These are phyloP conservation scores for Acanthurus tractus DNA, from an alignment of 2,797 vertebrate species.

Conservation along the genomic window DNA sequence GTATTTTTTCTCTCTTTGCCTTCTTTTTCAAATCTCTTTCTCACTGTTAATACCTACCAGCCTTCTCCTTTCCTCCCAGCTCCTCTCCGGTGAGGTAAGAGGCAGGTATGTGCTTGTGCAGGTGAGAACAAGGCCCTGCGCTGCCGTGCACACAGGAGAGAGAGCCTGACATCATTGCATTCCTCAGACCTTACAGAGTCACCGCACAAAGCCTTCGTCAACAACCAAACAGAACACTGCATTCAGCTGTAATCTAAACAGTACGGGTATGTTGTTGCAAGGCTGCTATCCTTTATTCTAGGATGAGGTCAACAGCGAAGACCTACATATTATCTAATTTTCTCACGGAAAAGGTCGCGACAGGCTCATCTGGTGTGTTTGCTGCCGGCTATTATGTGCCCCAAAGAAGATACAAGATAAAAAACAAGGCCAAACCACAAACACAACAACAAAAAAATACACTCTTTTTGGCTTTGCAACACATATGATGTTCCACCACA, in stretches of 20 bases:
- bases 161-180: slow-evolving; percentile 76
- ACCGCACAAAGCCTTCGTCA: slow-evolving; percentile 41
- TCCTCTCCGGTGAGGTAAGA: slow-evolving; percentile 49
- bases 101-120: slow-evolving; percentile 78
- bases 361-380: slow-evolving; percentile 26
- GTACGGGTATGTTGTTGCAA: slow-evolving; percentile 28
- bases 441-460: background rate
- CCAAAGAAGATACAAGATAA: slow-evolving; percentile 13
- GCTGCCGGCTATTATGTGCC: background rate
- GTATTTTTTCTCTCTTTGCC: slow-evolving; percentile 23
- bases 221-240: slow-evolving; percentile 44
- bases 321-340: slow-evolving; percentile 26
- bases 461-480: background rate
- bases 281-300: slow-evolving; percentile 22
- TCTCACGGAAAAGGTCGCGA: slow-evolving; percentile 42
- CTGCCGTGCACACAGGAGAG: slow-evolving; percentile 31
- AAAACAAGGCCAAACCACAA: background rate
- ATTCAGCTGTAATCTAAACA: slow-evolving; percentile 58
- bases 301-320: slow-evolving; percentile 55
- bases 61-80: background rate
- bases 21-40: slow-evolving; percentile 25
- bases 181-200: slow-evolving; percentile 70
- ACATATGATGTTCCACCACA: slow-evolving; percentile 47
- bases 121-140: slow-evolving; percentile 57
- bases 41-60: slow-evolving; percentile 21